These are phyloP conservation scores for Tachina grossa DNA, from an alignment of 2,888 invertebrate genomes.

Conservation along the genomic window DNA sequence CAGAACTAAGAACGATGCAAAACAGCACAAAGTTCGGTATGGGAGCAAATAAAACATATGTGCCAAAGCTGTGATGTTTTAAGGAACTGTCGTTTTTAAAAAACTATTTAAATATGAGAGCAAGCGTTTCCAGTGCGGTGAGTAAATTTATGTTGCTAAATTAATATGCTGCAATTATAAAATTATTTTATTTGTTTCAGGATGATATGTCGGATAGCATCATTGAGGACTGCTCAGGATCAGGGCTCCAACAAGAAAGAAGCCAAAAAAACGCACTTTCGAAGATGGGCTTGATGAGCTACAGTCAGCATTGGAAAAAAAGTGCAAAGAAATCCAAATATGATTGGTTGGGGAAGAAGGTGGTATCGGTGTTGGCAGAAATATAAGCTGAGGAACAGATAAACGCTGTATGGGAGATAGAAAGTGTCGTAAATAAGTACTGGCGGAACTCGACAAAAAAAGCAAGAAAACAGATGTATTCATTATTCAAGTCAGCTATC, in stretches of 20 bases:
- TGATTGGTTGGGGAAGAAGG: not conserved
- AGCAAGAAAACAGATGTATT: not conserved
- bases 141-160: too few species aligned
- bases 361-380: conserved; percentile 3
- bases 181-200: too few species aligned
- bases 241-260: too few species aligned
- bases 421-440: not conserved
- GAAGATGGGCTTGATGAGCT: not conserved
- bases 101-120: conserved; percentile 3
- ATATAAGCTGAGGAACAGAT: too few species aligned
- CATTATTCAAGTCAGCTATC: not conserved
- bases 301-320: not conserved
- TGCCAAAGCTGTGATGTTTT: not conserved
- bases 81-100: too few species aligned
- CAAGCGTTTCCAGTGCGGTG: too few species aligned
- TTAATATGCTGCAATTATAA: too few species aligned
- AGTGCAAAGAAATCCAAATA: too few species aligned
- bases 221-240: too few species aligned
- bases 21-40: not conserved
- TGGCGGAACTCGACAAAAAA: not conserved
- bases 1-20: not conserved
- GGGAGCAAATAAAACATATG: not conserved
- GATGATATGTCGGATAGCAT: too few species aligned
- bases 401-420: not conserved
- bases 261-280: not conserved